A percentile compares a stretch with the other conserved stretches of the same genome.
Conservation (phyloP, 2,888 invertebrate genomes). For the Petrolisthes manimaculis region DNA sequence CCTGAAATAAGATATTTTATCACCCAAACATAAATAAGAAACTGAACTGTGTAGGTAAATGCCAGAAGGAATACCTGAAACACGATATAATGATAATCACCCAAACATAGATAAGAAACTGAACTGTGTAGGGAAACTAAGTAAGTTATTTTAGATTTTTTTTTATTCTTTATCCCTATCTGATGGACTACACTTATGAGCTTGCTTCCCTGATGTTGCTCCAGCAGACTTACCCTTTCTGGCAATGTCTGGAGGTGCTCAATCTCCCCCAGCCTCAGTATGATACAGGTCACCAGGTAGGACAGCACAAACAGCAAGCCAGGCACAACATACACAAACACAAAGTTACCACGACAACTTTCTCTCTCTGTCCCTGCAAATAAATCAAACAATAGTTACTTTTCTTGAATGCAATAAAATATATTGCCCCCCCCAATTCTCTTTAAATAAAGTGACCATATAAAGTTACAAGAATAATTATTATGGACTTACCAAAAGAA, state of each 20-base stretch:
- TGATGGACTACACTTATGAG: background rate
- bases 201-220: background rate
- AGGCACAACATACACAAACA: constrained; percentile 48
- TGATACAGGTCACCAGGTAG: constrained; percentile 44
- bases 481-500: too few relatives aligned
- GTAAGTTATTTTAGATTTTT: too few relatives aligned
- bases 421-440: background rate
- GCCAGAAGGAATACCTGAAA: constrained; percentile 48
- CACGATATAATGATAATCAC: too few relatives aligned
- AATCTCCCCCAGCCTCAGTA: constrained; percentile 45
- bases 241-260: constrained; percentile 56
- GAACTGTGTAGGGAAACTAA: too few relatives aligned
- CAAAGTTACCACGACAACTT: constrained; percentile 30
- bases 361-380: too few relatives aligned
- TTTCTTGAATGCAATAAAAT: too few relatives aligned
- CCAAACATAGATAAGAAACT: too few relatives aligned
- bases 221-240: constrained; percentile 43
- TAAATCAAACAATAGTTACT: too few relatives aligned
- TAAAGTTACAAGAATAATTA: too few relatives aligned
- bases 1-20: background rate
- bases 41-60: too few relatives aligned
- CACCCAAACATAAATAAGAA: too few relatives aligned
- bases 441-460: background rate
- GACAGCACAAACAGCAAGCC: constrained; percentile 33
- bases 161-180: too few relatives aligned